A percentile compares a stretch with the other conserved stretches of the same genome.
Evolutionary conservation across 2,797 vertebrate species (phyloP).

Genomic region (Muscicapa comitata): DNA sequence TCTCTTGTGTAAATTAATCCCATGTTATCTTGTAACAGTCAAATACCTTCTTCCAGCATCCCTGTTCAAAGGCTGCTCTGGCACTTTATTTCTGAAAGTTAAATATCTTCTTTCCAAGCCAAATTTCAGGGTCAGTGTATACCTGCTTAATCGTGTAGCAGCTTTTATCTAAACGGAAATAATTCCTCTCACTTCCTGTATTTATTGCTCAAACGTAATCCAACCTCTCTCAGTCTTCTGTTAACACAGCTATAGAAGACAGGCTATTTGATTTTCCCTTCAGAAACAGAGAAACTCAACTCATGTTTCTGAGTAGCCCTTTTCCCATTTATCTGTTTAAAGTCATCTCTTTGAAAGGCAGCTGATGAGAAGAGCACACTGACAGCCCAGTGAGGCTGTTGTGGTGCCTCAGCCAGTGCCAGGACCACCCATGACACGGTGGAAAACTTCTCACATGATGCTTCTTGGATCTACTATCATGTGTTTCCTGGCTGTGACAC

Average conservation of each 20-base stretch:
- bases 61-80: background rate
- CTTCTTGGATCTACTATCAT: rapidly evolving
- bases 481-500: rapidly evolving
- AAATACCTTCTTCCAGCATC: background rate
- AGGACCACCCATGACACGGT: rapidly evolving
- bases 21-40: rapidly evolving
- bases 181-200: background rate
- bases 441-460: background rate
- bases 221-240: background rate
- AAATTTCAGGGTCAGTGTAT: background rate
- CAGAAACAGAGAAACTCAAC: background rate
- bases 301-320: background rate
- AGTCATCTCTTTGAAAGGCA: background rate
- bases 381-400: background rate
- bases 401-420: rapidly evolving
- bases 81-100: background rate
- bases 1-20: background rate
- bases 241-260: background rate
- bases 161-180: background rate
- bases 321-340: background rate
- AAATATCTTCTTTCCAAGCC: background rate
- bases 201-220: background rate
- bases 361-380: background rate
- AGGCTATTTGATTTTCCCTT: background rate
- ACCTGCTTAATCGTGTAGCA: background rate